Conservation (phyloP, 2,888 invertebrate species). For the Synergus gifuensis region DNA sequence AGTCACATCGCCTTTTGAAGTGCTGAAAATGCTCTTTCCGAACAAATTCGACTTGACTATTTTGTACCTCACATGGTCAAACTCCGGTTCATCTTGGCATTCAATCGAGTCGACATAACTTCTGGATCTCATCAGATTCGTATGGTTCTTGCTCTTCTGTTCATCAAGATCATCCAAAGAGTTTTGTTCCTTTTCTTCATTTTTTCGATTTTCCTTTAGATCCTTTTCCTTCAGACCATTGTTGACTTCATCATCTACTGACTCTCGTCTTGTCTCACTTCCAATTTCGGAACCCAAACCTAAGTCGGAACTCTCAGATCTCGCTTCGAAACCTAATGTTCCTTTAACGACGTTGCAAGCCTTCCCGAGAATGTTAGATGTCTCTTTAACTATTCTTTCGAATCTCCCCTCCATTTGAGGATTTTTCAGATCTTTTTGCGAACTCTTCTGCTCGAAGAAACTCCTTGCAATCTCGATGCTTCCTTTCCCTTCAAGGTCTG, state of each 20-base stretch:
- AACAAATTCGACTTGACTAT: constrained; percentile 89
- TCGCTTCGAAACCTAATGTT: constrained; percentile 73
- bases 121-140: constrained; percentile 69
- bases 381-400: constrained; percentile 73
- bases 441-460: constrained; percentile 68
- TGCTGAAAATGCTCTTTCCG: constrained; percentile 87
- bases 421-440: constrained; percentile 57
- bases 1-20: constrained; percentile 85
- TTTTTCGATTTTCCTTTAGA: constrained; percentile 30
- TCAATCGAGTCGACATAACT: constrained; percentile 74
- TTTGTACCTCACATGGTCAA: constrained; percentile 90
- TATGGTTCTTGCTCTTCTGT: constrained; percentile 58
- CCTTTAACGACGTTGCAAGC: constrained; percentile 72
- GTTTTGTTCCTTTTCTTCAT: neutral
- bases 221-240: neutral
- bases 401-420: constrained; percentile 70
- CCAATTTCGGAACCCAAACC: constrained; percentile 74
- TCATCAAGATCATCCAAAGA: constrained; percentile 48
- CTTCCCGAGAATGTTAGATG: constrained; percentile 72
- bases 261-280: constrained; percentile 71
- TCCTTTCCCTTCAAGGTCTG: constrained; percentile 48
- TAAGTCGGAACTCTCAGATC: constrained; percentile 74
- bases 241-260: constrained; percentile 67
- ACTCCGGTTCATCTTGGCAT: constrained; percentile 82
- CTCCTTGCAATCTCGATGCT: constrained; percentile 64